phyloP scores from a whole-genome alignment of 2,888 invertebrate species.

The Dasysyrphus albostriatus region DNA sequence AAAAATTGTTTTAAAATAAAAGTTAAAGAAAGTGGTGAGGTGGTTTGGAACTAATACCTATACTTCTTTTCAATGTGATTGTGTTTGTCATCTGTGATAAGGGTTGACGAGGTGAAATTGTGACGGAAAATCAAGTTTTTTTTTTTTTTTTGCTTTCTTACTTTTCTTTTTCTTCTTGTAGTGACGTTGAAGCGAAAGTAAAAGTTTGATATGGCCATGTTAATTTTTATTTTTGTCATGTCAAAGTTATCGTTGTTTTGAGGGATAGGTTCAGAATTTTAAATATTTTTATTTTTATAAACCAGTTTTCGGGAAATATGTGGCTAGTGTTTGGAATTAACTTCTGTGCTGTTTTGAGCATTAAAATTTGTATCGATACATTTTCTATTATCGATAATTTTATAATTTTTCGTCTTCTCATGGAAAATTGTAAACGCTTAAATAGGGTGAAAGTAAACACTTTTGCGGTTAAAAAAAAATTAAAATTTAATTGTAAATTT shows the following conservation, averaged over 20 bases:
- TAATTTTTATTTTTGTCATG: conserved; percentile 57
- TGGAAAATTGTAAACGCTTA: too few species aligned
- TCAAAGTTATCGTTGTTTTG: background rate
- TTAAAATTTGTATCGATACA: background rate
- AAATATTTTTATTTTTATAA: background rate
- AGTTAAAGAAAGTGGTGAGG: conserved; percentile 31
- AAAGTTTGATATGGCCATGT: conserved; percentile 56
- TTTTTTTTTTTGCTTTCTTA: conserved; percentile 36
- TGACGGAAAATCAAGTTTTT: conserved; percentile 64
- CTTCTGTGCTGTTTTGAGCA: background rate
- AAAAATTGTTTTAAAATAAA: conserved; percentile 30
- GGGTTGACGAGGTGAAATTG: conserved; percentile 64
- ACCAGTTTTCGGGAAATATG: background rate
- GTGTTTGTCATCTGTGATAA: conserved; percentile 60
- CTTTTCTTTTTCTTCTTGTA: conserved; percentile 19
- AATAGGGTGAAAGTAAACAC: too few species aligned
- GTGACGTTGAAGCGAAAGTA: conserved; percentile 60
- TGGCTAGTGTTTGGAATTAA: background rate
- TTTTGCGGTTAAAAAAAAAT: too few species aligned
- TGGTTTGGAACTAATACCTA: conserved; percentile 47
- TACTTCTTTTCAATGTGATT: conserved; percentile 32
- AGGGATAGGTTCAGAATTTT: conserved; percentile 1
- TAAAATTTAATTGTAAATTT: too few species aligned
- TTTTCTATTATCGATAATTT: too few species aligned
- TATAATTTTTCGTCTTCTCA: too few species aligned